These are phyloP conservation scores for Chymomyza costata DNA, from an alignment of 1,140 invertebrate genomes.

Conservation along the genomic window DNA sequence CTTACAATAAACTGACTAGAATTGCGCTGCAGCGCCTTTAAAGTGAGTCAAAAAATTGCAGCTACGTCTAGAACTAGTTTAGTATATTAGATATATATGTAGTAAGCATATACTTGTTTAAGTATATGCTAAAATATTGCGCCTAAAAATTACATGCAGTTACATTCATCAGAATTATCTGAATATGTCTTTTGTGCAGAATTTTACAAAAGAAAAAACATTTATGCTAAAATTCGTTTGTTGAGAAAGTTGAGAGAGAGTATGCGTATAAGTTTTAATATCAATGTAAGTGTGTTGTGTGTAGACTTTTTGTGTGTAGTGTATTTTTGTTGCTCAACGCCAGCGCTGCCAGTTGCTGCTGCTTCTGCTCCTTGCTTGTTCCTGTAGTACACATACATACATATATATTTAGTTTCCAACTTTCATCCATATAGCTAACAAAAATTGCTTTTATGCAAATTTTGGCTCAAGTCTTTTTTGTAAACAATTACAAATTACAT, in stretches of 20 bases:
- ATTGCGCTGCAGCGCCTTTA: slow-evolving; percentile 10
- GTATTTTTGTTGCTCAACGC: slow-evolving; percentile 48
- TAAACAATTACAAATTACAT: slow-evolving; percentile 59
- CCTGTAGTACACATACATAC: slow-evolving; percentile 16
- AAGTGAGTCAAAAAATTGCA: neutral
- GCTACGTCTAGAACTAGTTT: neutral
- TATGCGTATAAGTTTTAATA: slow-evolving; percentile 55
- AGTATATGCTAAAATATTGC: too few relatives aligned
- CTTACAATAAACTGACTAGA: slow-evolving; percentile 25
- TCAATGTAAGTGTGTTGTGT: slow-evolving; percentile 29
- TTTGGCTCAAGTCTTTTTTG: slow-evolving; percentile 64
- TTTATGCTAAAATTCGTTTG: slow-evolving; percentile 57
- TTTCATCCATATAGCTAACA: too few relatives aligned
- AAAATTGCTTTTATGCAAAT: slow-evolving; percentile 41
- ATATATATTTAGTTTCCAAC: slow-evolving; percentile 11
- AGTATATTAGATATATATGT: too few relatives aligned
- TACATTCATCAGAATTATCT: too few relatives aligned
- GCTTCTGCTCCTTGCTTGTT: slow-evolving; percentile 40
- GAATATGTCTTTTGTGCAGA: too few relatives aligned
- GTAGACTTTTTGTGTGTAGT: slow-evolving; percentile 8
- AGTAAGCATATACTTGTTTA: too few relatives aligned
- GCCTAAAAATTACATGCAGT: too few relatives aligned
- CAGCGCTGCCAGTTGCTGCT: slow-evolving; percentile 65
- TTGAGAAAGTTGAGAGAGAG: too few relatives aligned
- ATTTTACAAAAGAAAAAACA: too few relatives aligned